Evolutionary conservation across 2,888 invertebrate species (phyloP), one percentile per base, ranked within the genome.

Genomic region (Lobophora halterata): DNA sequence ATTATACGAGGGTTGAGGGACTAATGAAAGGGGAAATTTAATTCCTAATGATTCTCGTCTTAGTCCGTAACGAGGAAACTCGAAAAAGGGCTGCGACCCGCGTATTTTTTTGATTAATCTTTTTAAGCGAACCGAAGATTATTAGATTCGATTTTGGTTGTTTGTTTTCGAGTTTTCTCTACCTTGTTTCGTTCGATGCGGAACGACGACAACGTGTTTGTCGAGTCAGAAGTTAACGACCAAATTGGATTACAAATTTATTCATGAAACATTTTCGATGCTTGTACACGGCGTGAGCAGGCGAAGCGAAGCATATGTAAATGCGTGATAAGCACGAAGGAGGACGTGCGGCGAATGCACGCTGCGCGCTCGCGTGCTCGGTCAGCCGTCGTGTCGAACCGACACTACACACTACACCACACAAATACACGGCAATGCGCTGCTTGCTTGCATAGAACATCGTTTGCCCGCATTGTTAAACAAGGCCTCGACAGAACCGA

Each of bases 21-120:
- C 87, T 87, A 87, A 87, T 87, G 86, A 87, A 87, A 87, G 86
- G 86, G 87, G 86, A 87, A 86, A 87, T 87, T 87, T 87, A 87
- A 87, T 86, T 86, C 87, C 85, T 87, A 87, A 87, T 87, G 87
- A 87, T 87, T 86, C 85, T 81, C 87, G 85, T 87, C 87, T 86
- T 85, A 86, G 86, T 74, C 81, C 79, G 85, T 87, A 87, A 87
- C 86, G 86, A 86, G 86, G 85, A 81, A 82, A 83, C 82, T 82
- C 79, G 79, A 82, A 85, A 87, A 85, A 82, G 82, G 83, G 79
- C 81, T 79, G 73, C 73, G 77, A 79, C 76, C 77, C 69, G 75
- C 68, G 63, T 57, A 71, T 69, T 82, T 83, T 83, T 82, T 82
- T 81, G 77, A 82, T 76, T 77, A 78, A 82, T 82, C 78, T 77